phyloP scores from a whole-genome alignment of 1,140 invertebrate species.

The Wasmannia auropunctata region DNA sequence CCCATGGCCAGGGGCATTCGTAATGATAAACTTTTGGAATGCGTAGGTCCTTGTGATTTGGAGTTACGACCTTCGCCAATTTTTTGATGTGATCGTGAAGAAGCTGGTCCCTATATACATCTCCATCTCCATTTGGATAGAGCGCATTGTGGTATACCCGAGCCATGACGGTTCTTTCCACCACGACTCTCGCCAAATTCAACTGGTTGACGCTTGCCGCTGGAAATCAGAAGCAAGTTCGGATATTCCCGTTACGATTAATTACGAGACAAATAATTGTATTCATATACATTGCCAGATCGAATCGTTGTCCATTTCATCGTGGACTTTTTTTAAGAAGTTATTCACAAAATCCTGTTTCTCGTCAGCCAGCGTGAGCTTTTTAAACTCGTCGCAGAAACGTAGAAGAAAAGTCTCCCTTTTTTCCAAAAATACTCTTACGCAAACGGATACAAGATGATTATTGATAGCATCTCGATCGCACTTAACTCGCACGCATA shows the following conservation, averaged over 20 bases:
- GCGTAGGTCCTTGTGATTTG: conserved; percentile 92
- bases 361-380: conserved; percentile 91
- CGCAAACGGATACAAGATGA: conserved; percentile 92
- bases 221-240: conserved; percentile 70
- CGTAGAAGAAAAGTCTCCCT: conserved; percentile 88
- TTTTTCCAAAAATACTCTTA: conserved; percentile 92
- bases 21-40: conserved; percentile 93
- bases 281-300: conserved; percentile 89
- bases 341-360: conserved; percentile 91
- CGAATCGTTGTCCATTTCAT: conserved; percentile 88
- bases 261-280: not conserved
- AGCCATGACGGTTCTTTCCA: conserved; percentile 94
- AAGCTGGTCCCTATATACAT: conserved; percentile 95
- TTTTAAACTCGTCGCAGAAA: conserved; percentile 92
- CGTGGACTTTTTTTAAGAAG: conserved; percentile 86
- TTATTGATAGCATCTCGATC: conserved; percentile 91
- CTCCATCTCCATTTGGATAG: conserved; percentile 98
- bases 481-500: conserved; percentile 88
- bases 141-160: conserved; percentile 96
- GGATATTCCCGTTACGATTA: not conserved
- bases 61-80: conserved; percentile 92
- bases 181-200: conserved; percentile 89
- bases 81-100: conserved; percentile 95
- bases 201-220: conserved; percentile 89
- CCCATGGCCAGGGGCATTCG: conserved; percentile 98